Evolutionary conservation across 2,113 vertebrate genomes (phyloP).

Genomic region (Entosphenus tridentatus): DNA sequence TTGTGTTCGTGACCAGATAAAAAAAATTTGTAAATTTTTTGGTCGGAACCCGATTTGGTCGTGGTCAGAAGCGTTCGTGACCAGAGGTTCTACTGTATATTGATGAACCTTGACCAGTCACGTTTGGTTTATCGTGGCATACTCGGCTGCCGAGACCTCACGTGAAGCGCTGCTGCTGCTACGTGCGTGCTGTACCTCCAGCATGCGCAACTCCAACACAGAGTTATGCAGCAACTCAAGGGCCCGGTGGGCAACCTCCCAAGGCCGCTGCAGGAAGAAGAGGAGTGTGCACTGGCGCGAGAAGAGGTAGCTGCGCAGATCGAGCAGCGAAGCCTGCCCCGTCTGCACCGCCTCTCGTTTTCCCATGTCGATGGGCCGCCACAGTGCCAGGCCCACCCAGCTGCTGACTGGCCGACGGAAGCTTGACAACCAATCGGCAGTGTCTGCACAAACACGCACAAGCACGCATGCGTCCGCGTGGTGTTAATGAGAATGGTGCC

Average conservation of each 20-base stretch:
- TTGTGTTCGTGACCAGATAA: too few relatives aligned
- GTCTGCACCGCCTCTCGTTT: slow-evolving; percentile 69
- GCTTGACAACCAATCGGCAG: slow-evolving; percentile 79
- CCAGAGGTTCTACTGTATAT: too few relatives aligned
- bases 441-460: slow-evolving; percentile 30
- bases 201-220: slow-evolving; percentile 65
- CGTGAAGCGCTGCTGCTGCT: background rate
- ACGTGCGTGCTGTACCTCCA: slow-evolving; percentile 38
- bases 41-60: too few relatives aligned
- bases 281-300: slow-evolving; percentile 87
- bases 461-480: background rate
- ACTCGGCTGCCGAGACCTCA: too few relatives aligned
- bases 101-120: too few relatives aligned
- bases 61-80: too few relatives aligned
- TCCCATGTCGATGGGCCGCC: slow-evolving; percentile 93
- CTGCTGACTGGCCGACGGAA: slow-evolving; percentile 77
- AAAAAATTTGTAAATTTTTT: too few relatives aligned
- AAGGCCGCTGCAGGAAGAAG: slow-evolving; percentile 79
- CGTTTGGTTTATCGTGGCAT: too few relatives aligned
- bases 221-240: slow-evolving; percentile 89
- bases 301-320: slow-evolving; percentile 87
- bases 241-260: slow-evolving; percentile 78
- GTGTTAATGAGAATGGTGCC: too few relatives aligned
- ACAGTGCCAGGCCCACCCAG: slow-evolving; percentile 70
- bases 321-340: slow-evolving; percentile 57